Percentiles rank a stretch among this genome's conserved stretches.
Evolutionary conservation across 2,113 vertebrate genomes (phyloP).

Genomic region (Heterotis niloticus): DNA sequence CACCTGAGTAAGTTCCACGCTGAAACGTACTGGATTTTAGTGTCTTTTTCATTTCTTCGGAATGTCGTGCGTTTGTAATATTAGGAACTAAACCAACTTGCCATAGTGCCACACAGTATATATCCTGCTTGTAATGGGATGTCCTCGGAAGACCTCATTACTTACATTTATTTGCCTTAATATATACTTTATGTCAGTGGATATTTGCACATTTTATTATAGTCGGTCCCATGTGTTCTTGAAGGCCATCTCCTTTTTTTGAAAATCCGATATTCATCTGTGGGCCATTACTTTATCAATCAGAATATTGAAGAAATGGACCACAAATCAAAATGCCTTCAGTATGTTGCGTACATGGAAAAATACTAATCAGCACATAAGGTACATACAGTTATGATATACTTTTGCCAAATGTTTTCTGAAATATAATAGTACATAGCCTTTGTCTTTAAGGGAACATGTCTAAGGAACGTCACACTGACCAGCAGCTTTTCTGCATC

Average conservation of each 20-base stretch:
- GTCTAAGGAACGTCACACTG: background rate
- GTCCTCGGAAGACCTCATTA: background rate
- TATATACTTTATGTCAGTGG: background rate
- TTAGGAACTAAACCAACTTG: background rate
- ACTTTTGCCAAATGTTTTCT: background rate
- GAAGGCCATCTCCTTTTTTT: background rate
- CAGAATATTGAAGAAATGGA: background rate
- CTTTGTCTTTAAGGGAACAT: conserved; percentile 13
- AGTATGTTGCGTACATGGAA: background rate
- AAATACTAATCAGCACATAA: background rate
- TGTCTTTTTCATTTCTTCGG: background rate
- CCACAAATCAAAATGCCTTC: background rate
- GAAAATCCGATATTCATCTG: background rate
- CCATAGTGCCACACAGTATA: conserved; percentile 4
- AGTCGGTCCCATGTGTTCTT: background rate
- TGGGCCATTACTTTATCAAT: background rate
- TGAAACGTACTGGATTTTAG: background rate
- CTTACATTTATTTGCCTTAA: conserved; percentile 21
- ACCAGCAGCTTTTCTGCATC: background rate
- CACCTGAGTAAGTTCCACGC: background rate
- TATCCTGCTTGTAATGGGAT: background rate
- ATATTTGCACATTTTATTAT: conserved; percentile 4
- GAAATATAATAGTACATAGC: background rate
- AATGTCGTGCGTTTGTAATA: background rate
- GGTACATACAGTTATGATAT: background rate